phyloP scores from a whole-genome alignment of 1,140 invertebrate genomes.

The Pachyrhynchus sulphureomaculatus region DNA sequence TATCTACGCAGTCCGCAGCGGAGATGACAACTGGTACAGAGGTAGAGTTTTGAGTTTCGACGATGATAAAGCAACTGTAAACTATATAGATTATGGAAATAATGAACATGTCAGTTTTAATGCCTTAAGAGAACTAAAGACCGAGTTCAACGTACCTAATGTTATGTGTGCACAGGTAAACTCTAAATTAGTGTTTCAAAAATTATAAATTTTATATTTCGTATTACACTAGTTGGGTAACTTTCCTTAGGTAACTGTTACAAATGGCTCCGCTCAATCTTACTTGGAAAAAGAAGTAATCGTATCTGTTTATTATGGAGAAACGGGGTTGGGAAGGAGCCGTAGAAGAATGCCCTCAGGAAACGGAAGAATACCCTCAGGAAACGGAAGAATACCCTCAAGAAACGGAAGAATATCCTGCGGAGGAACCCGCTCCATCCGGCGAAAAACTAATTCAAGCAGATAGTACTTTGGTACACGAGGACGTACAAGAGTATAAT shows the following conservation, averaged over 20 bases:
- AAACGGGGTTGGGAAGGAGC: slow-evolving; percentile 39
- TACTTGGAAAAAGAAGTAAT: slow-evolving; percentile 38
- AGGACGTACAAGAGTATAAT: neutral
- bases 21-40: slow-evolving; percentile 69
- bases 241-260: slow-evolving; percentile 24
- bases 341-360: slow-evolving; percentile 14
- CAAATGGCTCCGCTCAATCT: slow-evolving; percentile 6
- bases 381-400: slow-evolving; percentile 8
- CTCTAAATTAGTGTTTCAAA: slow-evolving; percentile 7
- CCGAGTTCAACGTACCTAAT: slow-evolving; percentile 35
- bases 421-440: neutral
- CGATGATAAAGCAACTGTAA: slow-evolving; percentile 57
- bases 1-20: slow-evolving; percentile 62
- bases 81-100: slow-evolving; percentile 78
- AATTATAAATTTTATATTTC: too few species aligned
- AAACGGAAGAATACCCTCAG: slow-evolving; percentile 9
- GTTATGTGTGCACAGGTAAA: slow-evolving; percentile 40
- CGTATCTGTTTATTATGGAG: slow-evolving; percentile 34
- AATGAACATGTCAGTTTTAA: slow-evolving; percentile 57
- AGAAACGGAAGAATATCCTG: slow-evolving; percentile 5
- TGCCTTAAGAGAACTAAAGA: slow-evolving; percentile 33
- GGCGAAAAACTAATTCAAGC: neutral
- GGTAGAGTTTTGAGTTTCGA: slow-evolving; percentile 57
- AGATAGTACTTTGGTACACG: neutral
- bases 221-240: neutral